phyloP scores from a whole-genome alignment of 1,140 invertebrate genomes.

The Bombus superbus region DNA sequence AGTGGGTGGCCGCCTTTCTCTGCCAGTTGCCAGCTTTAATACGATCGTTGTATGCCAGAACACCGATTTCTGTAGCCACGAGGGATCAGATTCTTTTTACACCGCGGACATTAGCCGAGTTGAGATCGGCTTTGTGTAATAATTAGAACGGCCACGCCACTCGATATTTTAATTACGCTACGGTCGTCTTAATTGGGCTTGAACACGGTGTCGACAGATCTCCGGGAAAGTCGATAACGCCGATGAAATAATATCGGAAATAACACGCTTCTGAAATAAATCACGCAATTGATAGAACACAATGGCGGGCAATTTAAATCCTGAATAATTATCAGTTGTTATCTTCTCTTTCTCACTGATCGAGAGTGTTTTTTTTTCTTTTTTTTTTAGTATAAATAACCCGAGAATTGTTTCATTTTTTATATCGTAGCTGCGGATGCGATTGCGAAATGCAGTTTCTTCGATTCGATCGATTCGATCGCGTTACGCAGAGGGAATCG shows the following conservation, averaged over 20 bases:
- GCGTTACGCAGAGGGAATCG: background rate
- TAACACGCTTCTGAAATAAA: background rate
- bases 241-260: background rate
- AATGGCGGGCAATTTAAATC: too few species aligned
- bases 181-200: slow-evolving; percentile 20
- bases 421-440: background rate
- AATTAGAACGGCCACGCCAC: slow-evolving; percentile 15
- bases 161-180: slow-evolving; percentile 35
- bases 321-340: background rate
- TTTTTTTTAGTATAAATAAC: background rate
- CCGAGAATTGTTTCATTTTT: background rate
- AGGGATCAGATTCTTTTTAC: slow-evolving; percentile 31
- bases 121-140: slow-evolving; percentile 25
- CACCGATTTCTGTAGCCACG: slow-evolving; percentile 31
- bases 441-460: background rate
- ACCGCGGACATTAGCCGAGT: background rate
- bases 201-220: slow-evolving; percentile 18
- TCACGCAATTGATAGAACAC: too few species aligned
- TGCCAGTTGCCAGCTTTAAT: slow-evolving; percentile 49
- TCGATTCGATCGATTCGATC: background rate
- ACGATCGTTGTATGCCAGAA: slow-evolving; percentile 27
- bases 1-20: slow-evolving; percentile 70
- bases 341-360: background rate
- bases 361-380: background rate
- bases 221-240: background rate